Percentiles rank a stretch among this genome's conserved stretches.
Conservation (phyloP, 2,888 invertebrate species). For the Micoletzkya japonica region DNA sequence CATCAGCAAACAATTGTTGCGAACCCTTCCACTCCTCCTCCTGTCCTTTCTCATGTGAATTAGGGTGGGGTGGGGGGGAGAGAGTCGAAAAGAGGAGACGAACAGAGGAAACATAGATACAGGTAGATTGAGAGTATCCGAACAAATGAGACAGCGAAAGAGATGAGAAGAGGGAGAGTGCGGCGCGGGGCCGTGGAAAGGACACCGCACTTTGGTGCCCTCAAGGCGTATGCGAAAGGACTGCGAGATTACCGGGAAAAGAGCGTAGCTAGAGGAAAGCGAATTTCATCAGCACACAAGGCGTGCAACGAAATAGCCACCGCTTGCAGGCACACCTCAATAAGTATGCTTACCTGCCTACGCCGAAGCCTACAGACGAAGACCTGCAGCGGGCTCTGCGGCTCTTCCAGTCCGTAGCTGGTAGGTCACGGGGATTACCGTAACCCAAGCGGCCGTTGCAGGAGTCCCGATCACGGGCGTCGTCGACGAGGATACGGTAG, state of each 20-base stretch:
- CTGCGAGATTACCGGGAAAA: too few species aligned
- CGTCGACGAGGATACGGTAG: slow-evolving; percentile 50
- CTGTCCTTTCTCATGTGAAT: neutral
- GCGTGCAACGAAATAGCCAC: too few species aligned
- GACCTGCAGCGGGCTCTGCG: slow-evolving; percentile 51
- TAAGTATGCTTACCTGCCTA: slow-evolving; percentile 54
- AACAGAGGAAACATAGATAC: too few species aligned
- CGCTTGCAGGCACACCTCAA: slow-evolving; percentile 53
- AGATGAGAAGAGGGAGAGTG: too few species aligned
- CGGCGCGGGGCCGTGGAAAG: too few species aligned
- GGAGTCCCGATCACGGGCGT: slow-evolving; percentile 53
- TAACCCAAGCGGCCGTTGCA: slow-evolving; percentile 33
- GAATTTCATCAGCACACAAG: too few species aligned
- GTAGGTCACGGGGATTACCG: neutral
- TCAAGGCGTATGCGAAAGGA: too few species aligned
- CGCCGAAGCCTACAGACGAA: slow-evolving; percentile 6
- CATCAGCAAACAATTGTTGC: neutral
- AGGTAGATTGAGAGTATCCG: too few species aligned
- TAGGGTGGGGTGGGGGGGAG: neutral
- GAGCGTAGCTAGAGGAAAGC: too few species aligned
- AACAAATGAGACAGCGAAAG: too few species aligned
- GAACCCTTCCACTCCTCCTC: neutral
- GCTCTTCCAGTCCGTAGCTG: slow-evolving; percentile 38
- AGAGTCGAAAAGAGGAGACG: neutral
- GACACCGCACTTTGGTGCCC: too few species aligned